Conservation (phyloP, 2,888 invertebrate genomes). For the Drosophila mercatorum region DNA sequence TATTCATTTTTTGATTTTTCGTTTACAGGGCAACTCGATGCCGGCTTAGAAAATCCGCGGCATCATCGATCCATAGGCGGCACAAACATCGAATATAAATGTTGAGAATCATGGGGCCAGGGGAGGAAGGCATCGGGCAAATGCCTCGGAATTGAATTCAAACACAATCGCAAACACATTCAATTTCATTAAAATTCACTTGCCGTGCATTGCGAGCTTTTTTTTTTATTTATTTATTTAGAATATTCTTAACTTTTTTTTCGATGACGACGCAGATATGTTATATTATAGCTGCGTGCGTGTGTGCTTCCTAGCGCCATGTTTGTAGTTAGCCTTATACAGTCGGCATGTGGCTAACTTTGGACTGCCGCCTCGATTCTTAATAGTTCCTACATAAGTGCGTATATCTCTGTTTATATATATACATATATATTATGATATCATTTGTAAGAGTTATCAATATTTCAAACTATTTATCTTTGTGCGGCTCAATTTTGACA, state of each 20-base stretch:
- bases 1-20: not conserved
- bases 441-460: conserved; percentile 2
- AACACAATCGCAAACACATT: conserved; percentile 28
- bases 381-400: conserved; percentile 16
- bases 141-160: conserved; percentile 39
- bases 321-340: conserved; percentile 42
- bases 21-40: conserved; percentile 43
- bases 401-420: not conserved
- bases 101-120: conserved; percentile 5
- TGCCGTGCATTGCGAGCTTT: conserved; percentile 54
- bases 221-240: conserved; percentile 15
- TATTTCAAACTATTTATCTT: conserved; percentile 6
- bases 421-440: not conserved
- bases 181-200: conserved; percentile 64
- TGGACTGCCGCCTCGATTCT: conserved; percentile 38
- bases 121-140: conserved; percentile 18
- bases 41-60: conserved; percentile 43
- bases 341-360: conserved; percentile 32
- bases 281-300: conserved; percentile 52
- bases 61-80: conserved; percentile 24
- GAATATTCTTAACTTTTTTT: conserved; percentile 40
- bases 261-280: conserved; percentile 30
- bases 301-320: conserved; percentile 71
- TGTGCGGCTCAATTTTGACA: conserved; percentile 1
- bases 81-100: conserved; percentile 55